phyloP scores from a whole-genome alignment of 2,888 invertebrate species.

The Andrena chrysosceles region DNA sequence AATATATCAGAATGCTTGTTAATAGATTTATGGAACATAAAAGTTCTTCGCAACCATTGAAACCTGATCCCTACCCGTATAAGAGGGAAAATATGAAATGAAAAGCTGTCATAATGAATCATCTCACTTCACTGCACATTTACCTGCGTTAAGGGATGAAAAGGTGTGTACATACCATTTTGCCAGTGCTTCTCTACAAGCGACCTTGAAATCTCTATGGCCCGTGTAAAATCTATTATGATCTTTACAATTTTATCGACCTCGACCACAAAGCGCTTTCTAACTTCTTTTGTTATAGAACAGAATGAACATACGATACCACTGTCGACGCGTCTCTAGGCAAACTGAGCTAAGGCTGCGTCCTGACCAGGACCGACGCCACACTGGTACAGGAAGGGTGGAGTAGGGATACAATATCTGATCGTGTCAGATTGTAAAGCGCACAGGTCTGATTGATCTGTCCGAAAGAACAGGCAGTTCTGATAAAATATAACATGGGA shows the following conservation, averaged over 20 bases:
- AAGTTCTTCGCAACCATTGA: conserved; percentile 42
- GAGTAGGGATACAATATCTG: conserved; percentile 75
- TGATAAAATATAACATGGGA: neutral
- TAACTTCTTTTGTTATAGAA: conserved; percentile 60
- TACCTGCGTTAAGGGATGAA: conserved; percentile 78
- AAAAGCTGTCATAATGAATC: conserved; percentile 84
- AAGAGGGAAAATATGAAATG: conserved; percentile 79
- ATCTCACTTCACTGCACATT: conserved; percentile 78
- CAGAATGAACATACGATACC: conserved; percentile 74
- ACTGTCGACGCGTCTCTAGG: conserved; percentile 78
- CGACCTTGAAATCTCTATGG: conserved; percentile 55
- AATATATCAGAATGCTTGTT: neutral
- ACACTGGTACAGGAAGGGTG: conserved; percentile 75
- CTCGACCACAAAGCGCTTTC: conserved; percentile 47
- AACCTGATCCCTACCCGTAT: conserved; percentile 71
- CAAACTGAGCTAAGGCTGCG: conserved; percentile 82
- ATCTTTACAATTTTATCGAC: conserved; percentile 54
- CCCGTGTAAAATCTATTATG: conserved; percentile 64
- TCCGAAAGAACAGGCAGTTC: neutral
- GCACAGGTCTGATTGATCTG: conserved; percentile 50
- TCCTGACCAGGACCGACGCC: conserved; percentile 83
- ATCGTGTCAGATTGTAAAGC: conserved; percentile 68
- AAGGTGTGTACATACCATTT: conserved; percentile 81
- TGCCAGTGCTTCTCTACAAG: conserved; percentile 62
- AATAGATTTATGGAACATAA: conserved; percentile 20